A percentile compares a stretch with the other conserved stretches of the same genome.
Evolutionary conservation across 2,113 vertebrate species (phyloP).

Genomic region (Panthera leo): DNA sequence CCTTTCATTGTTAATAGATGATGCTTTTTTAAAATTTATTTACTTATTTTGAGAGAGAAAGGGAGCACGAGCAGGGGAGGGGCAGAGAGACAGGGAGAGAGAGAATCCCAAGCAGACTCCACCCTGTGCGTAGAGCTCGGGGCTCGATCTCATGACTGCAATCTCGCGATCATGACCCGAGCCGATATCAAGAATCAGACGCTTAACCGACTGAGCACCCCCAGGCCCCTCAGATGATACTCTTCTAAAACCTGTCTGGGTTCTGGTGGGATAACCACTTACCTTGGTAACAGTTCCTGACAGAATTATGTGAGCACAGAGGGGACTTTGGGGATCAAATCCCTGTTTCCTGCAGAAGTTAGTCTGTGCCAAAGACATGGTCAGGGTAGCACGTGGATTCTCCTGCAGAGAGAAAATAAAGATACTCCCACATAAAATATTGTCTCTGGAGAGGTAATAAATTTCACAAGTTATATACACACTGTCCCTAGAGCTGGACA

Average conservation of each 20-base stretch:
- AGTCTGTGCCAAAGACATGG: constrained; percentile 95
- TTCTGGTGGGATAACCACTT: not conserved
- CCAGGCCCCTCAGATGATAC: too few species aligned
- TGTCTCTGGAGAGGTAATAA: not conserved
- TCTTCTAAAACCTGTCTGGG: not conserved
- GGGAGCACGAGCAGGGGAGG: too few species aligned
- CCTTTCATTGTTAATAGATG: not conserved
- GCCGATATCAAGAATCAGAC: too few species aligned
- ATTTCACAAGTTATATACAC: not conserved
- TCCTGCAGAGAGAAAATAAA: constrained; percentile 83
- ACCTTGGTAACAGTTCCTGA: constrained; percentile 91
- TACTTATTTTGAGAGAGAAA: too few species aligned
- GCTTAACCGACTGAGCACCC: too few species aligned
- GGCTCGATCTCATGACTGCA: too few species aligned
- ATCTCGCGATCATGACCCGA: too few species aligned
- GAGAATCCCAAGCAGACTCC: too few species aligned
- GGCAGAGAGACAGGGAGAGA: too few species aligned
- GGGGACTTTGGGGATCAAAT: constrained; percentile 95
- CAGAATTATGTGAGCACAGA: constrained; percentile 94
- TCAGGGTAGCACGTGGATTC: constrained; percentile 90
- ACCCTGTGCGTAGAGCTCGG: too few species aligned
- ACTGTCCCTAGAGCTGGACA: accelerated
- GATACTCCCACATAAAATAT: not conserved
- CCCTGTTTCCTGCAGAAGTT: constrained; percentile 89
- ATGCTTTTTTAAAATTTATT: too few species aligned